Conservation (phyloP, 2,113 vertebrate species). For the Perognathus longimembris region DNA sequence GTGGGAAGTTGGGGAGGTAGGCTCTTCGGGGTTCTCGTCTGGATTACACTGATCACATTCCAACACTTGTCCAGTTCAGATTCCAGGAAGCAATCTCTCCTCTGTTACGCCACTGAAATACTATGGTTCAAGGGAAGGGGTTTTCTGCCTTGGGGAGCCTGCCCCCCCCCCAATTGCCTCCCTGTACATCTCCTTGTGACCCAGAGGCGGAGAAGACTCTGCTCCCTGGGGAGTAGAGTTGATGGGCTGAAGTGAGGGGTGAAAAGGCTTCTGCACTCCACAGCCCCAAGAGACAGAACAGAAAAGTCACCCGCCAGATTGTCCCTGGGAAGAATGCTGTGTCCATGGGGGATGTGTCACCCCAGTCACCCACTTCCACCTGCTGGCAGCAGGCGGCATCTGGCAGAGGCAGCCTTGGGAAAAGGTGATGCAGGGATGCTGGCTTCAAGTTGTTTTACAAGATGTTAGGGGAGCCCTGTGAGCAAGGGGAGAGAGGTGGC, state of each 20-base stretch:
- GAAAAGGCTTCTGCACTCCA: conserved; percentile 17
- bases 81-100: conserved; percentile 28
- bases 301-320: conserved; percentile 64
- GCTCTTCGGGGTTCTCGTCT: background rate
- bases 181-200: too few relatives aligned
- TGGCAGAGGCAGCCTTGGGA: background rate
- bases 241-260: too few relatives aligned
- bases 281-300: conserved; percentile 67
- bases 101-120: conserved; percentile 51
- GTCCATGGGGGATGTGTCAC: background rate
- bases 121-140: conserved; percentile 19
- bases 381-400: background rate
- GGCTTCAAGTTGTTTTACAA: background rate
- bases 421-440: background rate
- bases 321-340: conserved; percentile 62
- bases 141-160: conserved; percentile 59
- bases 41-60: background rate
- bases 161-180: background rate
- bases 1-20: background rate
- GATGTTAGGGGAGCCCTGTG: background rate
- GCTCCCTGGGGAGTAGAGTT: too few relatives aligned
- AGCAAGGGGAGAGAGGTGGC: background rate
- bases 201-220: too few relatives aligned
- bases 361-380: background rate
- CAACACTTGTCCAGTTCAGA: background rate